phyloP scores from a whole-genome alignment of 2,797 vertebrate species.

The Microctenopoma steveboyesi region DNA sequence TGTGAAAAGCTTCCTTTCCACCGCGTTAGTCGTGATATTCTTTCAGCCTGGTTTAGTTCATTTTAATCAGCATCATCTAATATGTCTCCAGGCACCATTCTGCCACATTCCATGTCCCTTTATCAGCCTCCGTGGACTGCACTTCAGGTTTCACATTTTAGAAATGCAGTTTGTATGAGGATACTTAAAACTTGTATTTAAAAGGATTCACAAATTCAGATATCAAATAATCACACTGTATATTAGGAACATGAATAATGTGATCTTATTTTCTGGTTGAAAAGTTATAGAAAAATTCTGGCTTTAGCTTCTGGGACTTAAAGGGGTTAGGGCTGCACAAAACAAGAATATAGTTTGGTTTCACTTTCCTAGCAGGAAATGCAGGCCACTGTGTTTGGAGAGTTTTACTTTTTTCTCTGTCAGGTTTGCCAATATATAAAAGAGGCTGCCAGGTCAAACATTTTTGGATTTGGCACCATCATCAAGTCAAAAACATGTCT shows the following conservation, averaged over 20 bases:
- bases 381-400: background rate
- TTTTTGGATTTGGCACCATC: slow-evolving; percentile 22
- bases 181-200: slow-evolving; percentile 4
- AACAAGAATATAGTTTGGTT: slow-evolving; percentile 5
- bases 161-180: background rate
- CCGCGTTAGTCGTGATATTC: slow-evolving; percentile 16
- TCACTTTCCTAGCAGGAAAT: background rate
- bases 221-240: background rate
- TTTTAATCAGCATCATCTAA: slow-evolving; percentile 48
- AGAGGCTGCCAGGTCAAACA: slow-evolving; percentile 23
- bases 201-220: background rate
- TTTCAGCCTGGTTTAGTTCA: slow-evolving; percentile 36
- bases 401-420: background rate
- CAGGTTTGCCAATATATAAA: slow-evolving; percentile 15
- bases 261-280: background rate
- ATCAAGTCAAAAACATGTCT: slow-evolving; percentile 13
- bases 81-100: slow-evolving; percentile 33
- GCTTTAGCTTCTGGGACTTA: too few relatives aligned
- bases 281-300: too few relatives aligned
- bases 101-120: slow-evolving; percentile 46
- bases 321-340: background rate
- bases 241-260: background rate
- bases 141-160: slow-evolving; percentile 11
- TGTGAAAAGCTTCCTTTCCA: slow-evolving; percentile 10
- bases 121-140: slow-evolving; percentile 12